These are phyloP conservation scores for Nebria brevicollis DNA, from an alignment of 2,888 invertebrate species.

Conservation along the genomic window DNA sequence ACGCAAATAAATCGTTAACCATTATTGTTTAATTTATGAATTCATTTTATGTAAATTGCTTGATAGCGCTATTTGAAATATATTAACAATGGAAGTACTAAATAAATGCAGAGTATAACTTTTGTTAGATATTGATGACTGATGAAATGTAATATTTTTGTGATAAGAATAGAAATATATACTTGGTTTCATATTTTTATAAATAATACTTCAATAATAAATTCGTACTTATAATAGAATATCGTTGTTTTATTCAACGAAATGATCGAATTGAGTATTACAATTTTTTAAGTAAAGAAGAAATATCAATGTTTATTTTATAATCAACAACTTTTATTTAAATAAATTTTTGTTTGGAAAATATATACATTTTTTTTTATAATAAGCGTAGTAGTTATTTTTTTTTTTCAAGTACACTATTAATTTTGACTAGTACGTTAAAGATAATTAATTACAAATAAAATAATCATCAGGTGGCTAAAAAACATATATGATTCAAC, in stretches of 20 bases:
- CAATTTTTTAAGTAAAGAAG: no score
- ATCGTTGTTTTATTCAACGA: neutral
- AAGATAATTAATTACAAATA: no score
- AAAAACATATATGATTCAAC: no score
- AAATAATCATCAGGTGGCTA: no score
- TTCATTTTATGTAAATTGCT: slow-evolving; percentile 1
- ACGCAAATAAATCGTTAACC: slow-evolving; percentile 32
- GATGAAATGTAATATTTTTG: slow-evolving; percentile 20
- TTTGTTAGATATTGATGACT: slow-evolving; percentile 28
- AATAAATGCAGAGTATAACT: slow-evolving; percentile 7
- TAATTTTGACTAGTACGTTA: no score
- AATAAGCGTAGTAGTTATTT: no score
- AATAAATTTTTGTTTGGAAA: no score
- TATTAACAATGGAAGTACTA: no score
- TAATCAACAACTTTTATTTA: no score
- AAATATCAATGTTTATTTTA: no score
- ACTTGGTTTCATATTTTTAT: slow-evolving; percentile 43
- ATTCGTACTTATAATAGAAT: slow-evolving; percentile 33
- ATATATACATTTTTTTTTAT: no score
- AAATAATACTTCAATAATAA: slow-evolving; percentile 36
- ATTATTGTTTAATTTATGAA: neutral
- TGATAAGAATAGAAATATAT: slow-evolving; percentile 36
- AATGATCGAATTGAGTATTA: neutral
- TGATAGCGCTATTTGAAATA: neutral
- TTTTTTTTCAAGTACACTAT: neutral